Conservation (phyloP, 2,113 vertebrate species). For the Saguinus imperator region DNA sequence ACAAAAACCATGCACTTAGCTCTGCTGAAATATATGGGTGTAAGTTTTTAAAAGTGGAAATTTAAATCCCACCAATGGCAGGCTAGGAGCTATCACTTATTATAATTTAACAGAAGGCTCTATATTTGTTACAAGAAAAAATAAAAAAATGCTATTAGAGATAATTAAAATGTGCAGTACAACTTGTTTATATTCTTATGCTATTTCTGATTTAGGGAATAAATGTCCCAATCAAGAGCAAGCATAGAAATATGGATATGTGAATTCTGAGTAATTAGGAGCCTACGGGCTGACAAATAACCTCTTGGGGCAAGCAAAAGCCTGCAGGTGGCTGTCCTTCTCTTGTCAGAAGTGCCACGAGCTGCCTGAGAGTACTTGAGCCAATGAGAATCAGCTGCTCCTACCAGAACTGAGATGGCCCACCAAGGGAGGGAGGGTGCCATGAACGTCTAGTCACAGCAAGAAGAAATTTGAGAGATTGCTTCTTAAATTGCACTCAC, state of each 20-base stretch:
- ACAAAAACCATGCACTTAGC: neutral
- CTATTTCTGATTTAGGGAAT: slow-evolving; percentile 44
- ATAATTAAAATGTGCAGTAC: slow-evolving; percentile 52
- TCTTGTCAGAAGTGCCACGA: slow-evolving; percentile 14
- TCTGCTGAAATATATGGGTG: neutral
- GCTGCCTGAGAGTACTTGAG: slow-evolving; percentile 3
- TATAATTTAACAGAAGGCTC: slow-evolving; percentile 38
- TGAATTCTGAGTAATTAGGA: slow-evolving; percentile 69
- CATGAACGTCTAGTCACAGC: neutral
- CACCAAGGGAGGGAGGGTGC: neutral
- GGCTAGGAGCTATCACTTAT: neutral
- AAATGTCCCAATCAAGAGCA: slow-evolving; percentile 64
- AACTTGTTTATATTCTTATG: slow-evolving; percentile 58
- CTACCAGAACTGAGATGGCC: neutral
- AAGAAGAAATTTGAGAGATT: no score
- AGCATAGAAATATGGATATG: slow-evolving; percentile 59
- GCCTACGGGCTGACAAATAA: slow-evolving; percentile 50
- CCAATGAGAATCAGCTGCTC: neutral
- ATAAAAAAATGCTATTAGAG: slow-evolving; percentile 45
- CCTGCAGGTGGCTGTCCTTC: neutral
- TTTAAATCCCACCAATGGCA: neutral
- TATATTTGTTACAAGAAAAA: neutral
- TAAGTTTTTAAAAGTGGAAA: slow-evolving; percentile 36
- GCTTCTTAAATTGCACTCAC: no score
- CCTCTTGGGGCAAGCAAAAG: neutral